Conservation (phyloP, 2,113 vertebrate species). For the Cheilinus undulatus region DNA sequence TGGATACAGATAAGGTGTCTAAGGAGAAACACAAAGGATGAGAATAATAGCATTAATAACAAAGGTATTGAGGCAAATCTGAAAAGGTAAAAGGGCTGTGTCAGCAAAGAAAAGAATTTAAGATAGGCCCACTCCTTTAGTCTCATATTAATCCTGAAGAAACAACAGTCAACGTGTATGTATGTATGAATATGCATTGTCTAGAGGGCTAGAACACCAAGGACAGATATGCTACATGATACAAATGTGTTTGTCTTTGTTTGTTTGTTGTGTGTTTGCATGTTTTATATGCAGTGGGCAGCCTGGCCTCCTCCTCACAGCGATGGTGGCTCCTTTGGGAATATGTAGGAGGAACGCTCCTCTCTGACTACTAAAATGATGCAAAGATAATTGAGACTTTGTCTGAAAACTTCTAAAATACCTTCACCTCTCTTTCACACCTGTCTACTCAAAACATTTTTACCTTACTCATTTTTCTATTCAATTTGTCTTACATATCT, state of each 20-base stretch:
- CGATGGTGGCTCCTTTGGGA: conserved; percentile 58
- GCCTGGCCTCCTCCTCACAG: conserved; percentile 56
- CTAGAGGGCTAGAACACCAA: background rate
- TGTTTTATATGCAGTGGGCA: conserved; percentile 54
- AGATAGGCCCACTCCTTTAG: background rate
- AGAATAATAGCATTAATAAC: background rate
- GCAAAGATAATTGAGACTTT: conserved; percentile 33
- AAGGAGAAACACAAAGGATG: conserved; percentile 19
- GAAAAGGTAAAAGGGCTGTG: no score
- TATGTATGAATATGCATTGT: background rate
- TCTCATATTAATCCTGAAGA: background rate
- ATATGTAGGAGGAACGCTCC: conserved; percentile 66
- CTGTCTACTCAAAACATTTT: background rate
- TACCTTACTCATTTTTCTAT: background rate
- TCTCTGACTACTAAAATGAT: conserved; percentile 29
- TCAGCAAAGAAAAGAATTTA: background rate
- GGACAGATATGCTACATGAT: conserved; percentile 21
- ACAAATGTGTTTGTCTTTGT: conserved; percentile 29
- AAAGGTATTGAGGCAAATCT: rapidly evolving
- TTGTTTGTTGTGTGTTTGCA: conserved; percentile 25
- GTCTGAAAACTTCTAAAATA: conserved; percentile 44
- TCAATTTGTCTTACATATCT: background rate
- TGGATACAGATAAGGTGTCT: conserved; percentile 97
- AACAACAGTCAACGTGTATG: background rate
- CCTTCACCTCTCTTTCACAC: conserved; percentile 24